A percentile compares a stretch with the other conserved stretches of the same genome.
Conservation (phyloP, 2,888 invertebrate species). For the Mamestra brassicae region DNA sequence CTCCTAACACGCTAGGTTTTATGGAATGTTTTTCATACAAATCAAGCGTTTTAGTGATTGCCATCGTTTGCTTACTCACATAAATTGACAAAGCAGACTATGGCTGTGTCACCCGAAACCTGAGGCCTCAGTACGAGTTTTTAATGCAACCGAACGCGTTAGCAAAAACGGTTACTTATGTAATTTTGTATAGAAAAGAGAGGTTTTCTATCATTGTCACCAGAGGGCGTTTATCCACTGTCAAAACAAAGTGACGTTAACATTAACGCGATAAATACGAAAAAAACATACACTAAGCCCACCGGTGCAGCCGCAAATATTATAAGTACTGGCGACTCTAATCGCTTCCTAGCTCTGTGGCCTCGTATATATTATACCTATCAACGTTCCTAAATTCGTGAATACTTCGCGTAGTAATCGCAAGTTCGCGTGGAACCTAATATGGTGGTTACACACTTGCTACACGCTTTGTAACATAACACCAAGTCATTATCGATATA, state of each 20-base stretch:
- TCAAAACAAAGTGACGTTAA: neutral
- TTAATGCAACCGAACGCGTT: no score
- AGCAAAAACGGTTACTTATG: neutral
- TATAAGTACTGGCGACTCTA: neutral
- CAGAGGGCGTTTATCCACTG: neutral
- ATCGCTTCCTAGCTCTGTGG: neutral
- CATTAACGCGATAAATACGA: neutral
- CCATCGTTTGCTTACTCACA: neutral
- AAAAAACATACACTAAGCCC: neutral
- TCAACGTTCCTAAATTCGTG: constrained; percentile 45
- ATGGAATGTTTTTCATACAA: neutral
- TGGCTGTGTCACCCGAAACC: neutral
- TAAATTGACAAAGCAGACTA: neutral
- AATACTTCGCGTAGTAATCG: constrained; percentile 49
- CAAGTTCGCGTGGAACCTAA: constrained; percentile 45
- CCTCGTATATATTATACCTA: constrained; percentile 1
- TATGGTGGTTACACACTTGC: constrained; percentile 31
- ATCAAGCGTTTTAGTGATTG: neutral
- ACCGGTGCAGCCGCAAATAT: neutral
- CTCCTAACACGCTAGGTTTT: neutral
- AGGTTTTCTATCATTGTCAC: neutral
- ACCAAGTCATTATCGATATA: constrained; percentile 12
- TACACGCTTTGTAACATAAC: constrained; percentile 18
- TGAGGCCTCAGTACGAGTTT: neutral
- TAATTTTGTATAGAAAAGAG: neutral